These are phyloP conservation scores for Drosophila sturtevanti DNA, from an alignment of 1,140 invertebrate species.

Conservation along the genomic window DNA sequence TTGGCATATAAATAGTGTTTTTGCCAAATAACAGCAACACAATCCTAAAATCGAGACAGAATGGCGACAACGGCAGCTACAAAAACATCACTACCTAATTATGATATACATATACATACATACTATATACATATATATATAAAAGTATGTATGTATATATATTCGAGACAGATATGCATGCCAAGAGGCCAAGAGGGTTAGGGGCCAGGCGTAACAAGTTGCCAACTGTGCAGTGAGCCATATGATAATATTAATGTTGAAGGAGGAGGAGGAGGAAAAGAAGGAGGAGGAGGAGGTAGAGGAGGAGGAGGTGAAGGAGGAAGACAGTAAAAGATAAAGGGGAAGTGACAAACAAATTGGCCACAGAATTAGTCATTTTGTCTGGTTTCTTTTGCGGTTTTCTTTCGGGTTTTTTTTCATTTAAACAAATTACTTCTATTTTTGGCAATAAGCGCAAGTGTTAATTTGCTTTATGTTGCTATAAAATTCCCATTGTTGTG, in stretches of 20 bases:
- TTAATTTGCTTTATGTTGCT: slow-evolving; percentile 23
- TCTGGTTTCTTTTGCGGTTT: slow-evolving; percentile 18
- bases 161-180: background rate
- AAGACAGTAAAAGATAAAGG: too few relatives aligned
- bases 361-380: background rate
- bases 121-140: background rate
- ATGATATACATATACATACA: background rate
- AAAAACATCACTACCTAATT: background rate
- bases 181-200: background rate
- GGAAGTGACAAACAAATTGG: background rate
- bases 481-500: background rate
- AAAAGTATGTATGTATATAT: background rate
- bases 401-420: background rate
- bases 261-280: background rate
- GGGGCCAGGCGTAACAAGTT: slow-evolving; percentile 19
- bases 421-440: slow-evolving; percentile 12
- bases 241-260: background rate
- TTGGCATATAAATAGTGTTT: slow-evolving; percentile 7
- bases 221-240: slow-evolving; percentile 14
- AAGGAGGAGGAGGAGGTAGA: background rate
- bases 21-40: background rate
- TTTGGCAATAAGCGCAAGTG: slow-evolving; percentile 25
- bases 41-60: slow-evolving; percentile 11
- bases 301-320: too few relatives aligned
- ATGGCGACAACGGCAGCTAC: slow-evolving; percentile 7